A percentile compares a stretch with the other conserved stretches of the same genome.
Conservation (phyloP, 2,113 vertebrate genomes). For the Macquaria ambigua region DNA sequence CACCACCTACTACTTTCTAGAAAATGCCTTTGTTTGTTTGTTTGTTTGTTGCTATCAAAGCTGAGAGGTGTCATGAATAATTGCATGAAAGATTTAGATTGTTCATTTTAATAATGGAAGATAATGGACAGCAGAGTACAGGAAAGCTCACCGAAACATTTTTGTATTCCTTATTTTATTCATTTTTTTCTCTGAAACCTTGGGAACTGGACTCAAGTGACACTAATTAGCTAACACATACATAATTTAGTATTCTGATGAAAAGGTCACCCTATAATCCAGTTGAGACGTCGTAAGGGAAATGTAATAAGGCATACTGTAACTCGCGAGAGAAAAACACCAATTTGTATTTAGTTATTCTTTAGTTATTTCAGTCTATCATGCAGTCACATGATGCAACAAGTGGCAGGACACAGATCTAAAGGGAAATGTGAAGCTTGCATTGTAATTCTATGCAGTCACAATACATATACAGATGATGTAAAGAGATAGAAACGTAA, state of each 20-base stretch:
- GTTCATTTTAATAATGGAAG: conserved; percentile 1
- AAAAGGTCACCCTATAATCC: conserved; percentile 29
- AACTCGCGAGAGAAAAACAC: background rate
- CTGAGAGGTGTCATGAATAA: background rate
- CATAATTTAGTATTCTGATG: conserved; percentile 33
- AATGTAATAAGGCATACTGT: background rate
- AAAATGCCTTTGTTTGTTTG: background rate
- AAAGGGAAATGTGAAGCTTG: background rate
- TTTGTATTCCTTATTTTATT: background rate
- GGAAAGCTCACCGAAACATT: background rate
- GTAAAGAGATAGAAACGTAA: background rate
- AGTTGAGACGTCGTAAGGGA: background rate
- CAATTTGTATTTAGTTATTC: background rate
- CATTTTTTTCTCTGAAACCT: background rate
- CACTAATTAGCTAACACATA: conserved; percentile 41
- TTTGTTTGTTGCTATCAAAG: background rate
- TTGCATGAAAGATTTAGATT: background rate
- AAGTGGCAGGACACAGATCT: background rate
- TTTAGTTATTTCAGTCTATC: background rate
- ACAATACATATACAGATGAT: background rate
- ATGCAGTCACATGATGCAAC: background rate
- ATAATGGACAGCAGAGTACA: background rate
- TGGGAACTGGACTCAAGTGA: conserved; percentile 1
- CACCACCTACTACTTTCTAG: background rate
- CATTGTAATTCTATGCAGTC: background rate